Conservation (phyloP, 1,140 invertebrate species). For the Cardiocondyla obscurior region DNA sequence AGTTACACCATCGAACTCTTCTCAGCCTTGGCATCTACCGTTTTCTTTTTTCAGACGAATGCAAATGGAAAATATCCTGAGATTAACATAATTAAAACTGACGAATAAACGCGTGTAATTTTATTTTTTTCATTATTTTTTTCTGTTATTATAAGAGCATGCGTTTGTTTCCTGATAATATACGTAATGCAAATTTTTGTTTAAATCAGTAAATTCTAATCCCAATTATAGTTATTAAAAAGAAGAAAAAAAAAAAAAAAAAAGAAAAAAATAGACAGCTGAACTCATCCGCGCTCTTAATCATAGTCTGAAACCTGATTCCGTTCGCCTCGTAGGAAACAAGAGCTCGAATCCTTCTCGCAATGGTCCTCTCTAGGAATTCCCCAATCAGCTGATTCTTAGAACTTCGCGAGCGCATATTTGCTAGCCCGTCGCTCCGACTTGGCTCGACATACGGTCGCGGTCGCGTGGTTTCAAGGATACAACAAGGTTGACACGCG, state of each 20-base stretch:
- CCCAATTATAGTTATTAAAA: neutral
- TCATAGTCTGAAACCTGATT: conserved; percentile 16
- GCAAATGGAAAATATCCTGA: neutral
- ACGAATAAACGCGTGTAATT: too few relatives aligned
- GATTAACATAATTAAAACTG: neutral
- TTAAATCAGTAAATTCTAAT: neutral
- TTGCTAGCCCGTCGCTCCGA: conserved; percentile 64
- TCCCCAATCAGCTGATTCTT: conserved; percentile 70
- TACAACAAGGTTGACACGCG: conserved; percentile 84
- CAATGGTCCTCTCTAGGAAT: conserved; percentile 52
- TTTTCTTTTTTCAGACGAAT: neutral
- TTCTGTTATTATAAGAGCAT: neutral
- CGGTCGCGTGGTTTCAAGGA: conserved; percentile 83
- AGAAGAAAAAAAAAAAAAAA: too few relatives aligned
- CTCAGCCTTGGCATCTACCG: neutral
- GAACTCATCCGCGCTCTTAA: neutral
- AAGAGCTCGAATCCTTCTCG: neutral
- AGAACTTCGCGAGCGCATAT: conserved; percentile 63
- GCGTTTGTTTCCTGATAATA: neutral
- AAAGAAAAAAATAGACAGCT: too few relatives aligned
- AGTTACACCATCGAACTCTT: neutral
- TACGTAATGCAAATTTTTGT: neutral
- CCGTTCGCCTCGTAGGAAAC: neutral
- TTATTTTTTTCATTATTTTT: too few relatives aligned
- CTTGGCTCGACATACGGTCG: conserved; percentile 75